Conservation (phyloP, 2,113 vertebrate species). For the Riparia riparia region DNA sequence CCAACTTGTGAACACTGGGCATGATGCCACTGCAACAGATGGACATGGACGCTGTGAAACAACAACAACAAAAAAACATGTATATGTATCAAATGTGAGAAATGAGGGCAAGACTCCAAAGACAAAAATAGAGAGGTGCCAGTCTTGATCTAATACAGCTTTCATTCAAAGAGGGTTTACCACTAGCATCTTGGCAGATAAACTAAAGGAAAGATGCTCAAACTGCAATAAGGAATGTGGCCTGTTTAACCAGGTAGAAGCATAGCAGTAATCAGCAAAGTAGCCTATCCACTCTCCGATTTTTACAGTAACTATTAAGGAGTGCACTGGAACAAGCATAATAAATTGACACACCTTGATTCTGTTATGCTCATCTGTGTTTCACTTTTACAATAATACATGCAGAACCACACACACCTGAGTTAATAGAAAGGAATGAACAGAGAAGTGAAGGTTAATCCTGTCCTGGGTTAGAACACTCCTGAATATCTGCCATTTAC, state of each 20-base stretch:
- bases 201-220: background rate
- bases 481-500: background rate
- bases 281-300: background rate
- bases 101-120: conserved; percentile 65
- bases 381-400: background rate
- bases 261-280: background rate
- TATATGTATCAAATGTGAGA: conserved; percentile 49
- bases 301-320: background rate
- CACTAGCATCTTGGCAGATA: background rate
- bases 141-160: conserved; percentile 39
- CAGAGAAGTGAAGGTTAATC: background rate
- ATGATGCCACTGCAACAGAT: conserved; percentile 57
- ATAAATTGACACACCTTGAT: background rate
- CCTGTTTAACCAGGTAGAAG: background rate
- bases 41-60: conserved; percentile 39
- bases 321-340: background rate
- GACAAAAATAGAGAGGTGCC: conserved; percentile 60
- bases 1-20: conserved; percentile 34
- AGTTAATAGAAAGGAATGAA: background rate
- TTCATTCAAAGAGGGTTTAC: conserved; percentile 21
- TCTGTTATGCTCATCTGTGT: background rate
- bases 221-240: background rate
- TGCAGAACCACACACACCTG: background rate
- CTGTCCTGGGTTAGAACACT: background rate
- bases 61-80: conserved; percentile 41